phyloP scores from a whole-genome alignment of 2,888 invertebrate species.

The Lasioglossum figueresi region DNA sequence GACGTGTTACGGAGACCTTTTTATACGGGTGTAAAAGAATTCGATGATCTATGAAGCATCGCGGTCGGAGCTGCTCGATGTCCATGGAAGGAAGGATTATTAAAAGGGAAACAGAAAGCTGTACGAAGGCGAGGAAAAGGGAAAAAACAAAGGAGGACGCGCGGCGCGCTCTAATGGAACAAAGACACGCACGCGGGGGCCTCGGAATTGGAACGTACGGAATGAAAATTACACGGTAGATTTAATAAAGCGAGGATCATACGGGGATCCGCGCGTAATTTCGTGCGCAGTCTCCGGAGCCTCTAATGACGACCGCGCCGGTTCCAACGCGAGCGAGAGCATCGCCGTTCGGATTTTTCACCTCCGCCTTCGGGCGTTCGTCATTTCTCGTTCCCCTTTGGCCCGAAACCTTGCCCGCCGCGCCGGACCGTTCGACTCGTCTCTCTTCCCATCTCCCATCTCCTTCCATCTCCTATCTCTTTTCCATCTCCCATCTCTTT shows the following conservation, averaged over 20 bases:
- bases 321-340: constrained; percentile 42
- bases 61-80: background rate
- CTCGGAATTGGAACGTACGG: constrained; percentile 65
- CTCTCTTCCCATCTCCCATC: background rate
- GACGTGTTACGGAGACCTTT: background rate
- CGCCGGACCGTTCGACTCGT: background rate
- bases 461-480: background rate
- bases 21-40: background rate
- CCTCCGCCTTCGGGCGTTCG: constrained; percentile 38
- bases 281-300: constrained; percentile 66
- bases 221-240: constrained; percentile 73
- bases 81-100: constrained; percentile 5
- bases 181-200: constrained; percentile 62
- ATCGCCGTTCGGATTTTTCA: constrained; percentile 66
- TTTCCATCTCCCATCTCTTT: background rate
- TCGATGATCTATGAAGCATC: background rate
- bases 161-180: constrained; percentile 49
- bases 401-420: constrained; percentile 20
- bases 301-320: constrained; percentile 64
- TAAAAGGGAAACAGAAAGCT: constrained; percentile 17
- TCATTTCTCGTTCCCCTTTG: constrained; percentile 11
- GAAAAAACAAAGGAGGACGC: constrained; percentile 26
- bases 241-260: constrained; percentile 72
- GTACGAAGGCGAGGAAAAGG: background rate
- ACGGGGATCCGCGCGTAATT: constrained; percentile 67